Percentiles rank a stretch among this genome's conserved stretches.
These are phyloP conservation scores for Anguilla rostrata DNA, from an alignment of 2,113 vertebrate genomes.

Conservation along the genomic window DNA sequence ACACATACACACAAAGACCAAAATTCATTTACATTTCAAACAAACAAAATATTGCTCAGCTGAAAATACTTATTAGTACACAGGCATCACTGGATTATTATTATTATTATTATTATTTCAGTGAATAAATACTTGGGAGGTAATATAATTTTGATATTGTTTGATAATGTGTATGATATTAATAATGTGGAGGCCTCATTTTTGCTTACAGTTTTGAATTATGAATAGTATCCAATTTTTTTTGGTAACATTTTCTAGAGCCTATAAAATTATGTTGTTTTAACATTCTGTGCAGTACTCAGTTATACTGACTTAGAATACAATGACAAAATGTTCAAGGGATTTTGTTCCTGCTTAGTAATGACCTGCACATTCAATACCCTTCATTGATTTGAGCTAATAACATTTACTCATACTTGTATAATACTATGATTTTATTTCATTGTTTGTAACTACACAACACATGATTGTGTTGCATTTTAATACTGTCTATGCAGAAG, in stretches of 20 bases:
- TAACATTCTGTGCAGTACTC: background rate
- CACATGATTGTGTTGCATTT: background rate
- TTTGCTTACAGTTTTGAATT: background rate
- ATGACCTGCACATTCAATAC: background rate
- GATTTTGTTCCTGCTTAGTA: background rate
- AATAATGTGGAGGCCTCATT: background rate
- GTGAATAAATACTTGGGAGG: background rate
- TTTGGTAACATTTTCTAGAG: background rate
- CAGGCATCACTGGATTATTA: conserved; percentile 1
- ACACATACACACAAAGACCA: background rate
- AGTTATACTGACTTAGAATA: background rate
- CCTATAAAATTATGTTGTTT: background rate
- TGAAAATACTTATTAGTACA: background rate
- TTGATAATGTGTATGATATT: too few relatives aligned
- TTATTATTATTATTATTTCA: background rate
- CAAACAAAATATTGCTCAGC: conserved; percentile 7
- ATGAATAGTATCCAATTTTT: background rate
- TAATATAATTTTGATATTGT: too few relatives aligned
- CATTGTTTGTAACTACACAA: background rate
- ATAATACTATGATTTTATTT: background rate
- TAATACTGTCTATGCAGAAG: background rate
- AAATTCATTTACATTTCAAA: conserved; percentile 15
- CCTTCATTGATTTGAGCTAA: background rate
- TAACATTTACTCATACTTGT: background rate
- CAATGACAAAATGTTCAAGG: background rate